Evolutionary conservation across 2,113 vertebrate genomes (phyloP), one percentile per base, ranked within the genome.

Genomic region (Pseudolaguvia tuberculata): DNA sequence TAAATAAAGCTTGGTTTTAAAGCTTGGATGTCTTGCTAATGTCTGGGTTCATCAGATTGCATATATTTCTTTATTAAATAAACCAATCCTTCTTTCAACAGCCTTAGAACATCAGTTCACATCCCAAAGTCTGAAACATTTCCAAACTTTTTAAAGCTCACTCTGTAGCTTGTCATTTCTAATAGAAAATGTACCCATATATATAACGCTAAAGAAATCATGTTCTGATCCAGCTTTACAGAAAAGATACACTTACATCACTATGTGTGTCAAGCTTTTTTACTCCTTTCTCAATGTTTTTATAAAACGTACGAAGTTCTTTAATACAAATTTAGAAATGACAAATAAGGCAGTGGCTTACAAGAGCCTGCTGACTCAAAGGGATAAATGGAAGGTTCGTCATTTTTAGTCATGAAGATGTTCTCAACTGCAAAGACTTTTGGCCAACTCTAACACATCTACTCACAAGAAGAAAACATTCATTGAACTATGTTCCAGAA

Each of bases 41-140:
- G 12, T 31, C 68, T 18, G 55, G 55, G n/a, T n/a, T n/a, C n/a
- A n/a, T n/a, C n/a, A n/a, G n/a, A n/a, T 68, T 29, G 12, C 29
- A 0, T 48, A 52, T 23, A 55, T 63, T 25, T 69, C 39, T 52
- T 56, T 65, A 70, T 56, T 66, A 74, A 69, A 76, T 69, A 35
- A 62, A 52, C 58, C 57, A 73, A 69, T 23, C 65, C 72, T 78
- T 80, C 71, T 70, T 18, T 66, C 45, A 73, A 73, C 75, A 27
- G 48, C 47, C 14, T 73, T 45, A 58, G 70, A 45, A 73, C 31
- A 74, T 77, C 50, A 48, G 58, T 66, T 77, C 39, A 50, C 73
- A 58, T 42, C 52, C 52, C 69, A 48, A 51, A 51, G 14, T 45
- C 45, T 73, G 63, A 59, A 23, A 2, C 27, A 17, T 53, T 21